Base-by-base conservation (phyloP, 1,140 invertebrate genomes). In the Ceratitis capitata region DNA sequence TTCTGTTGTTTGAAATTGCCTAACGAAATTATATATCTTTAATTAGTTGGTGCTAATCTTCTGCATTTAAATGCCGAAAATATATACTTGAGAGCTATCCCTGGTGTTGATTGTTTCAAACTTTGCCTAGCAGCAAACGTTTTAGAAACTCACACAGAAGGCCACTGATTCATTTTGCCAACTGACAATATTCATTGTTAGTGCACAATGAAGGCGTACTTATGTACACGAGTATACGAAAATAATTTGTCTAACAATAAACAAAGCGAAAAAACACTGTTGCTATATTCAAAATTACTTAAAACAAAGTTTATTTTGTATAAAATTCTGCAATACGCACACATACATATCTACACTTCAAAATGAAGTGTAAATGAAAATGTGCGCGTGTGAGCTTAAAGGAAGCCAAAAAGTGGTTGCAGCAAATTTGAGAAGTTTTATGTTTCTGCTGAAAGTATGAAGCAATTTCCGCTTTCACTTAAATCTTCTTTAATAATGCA, bases 21-120 rank as follows among this genome's bases (percentile, higher is more conserved):
- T n/a, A n/a, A n/a, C n/a, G n/a, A n/a, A n/a, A n/a, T n/a, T n/a
- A n/a, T n/a, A n/a, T n/a, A n/a, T n/a, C n/a, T n/a, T n/a, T n/a
- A n/a, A n/a, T n/a, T n/a, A n/a, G n/a, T n/a, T 61, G 58, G 26
- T 61, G 23, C 58, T 61, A 61, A 61, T 61, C 58, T 61, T 61
- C 58, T 61, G 26, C 26, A 32, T 61, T 61, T 61, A 29, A 29
- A 61, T 61, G 14, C 64, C 35, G 32, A n/a, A 69, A 69, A 35
- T 32, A 69, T 69, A 26, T 12, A 39, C 64, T 69, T 39, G 14
- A 39, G n/a, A 39, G 26, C 64, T 69, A 39, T 61, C 58, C 29
- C 35, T 69, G 64, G 35, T 69, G n/a, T 39, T 69, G 14, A 35
- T 69, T 69, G 26, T 39, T 35, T 39, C 19, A 69, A 69, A 69